A percentile compares a stretch with the other conserved stretches of the same genome.
These are phyloP conservation scores for Dasypogon diadema DNA, from an alignment of 2,888 invertebrate genomes.

Conservation along the genomic window DNA sequence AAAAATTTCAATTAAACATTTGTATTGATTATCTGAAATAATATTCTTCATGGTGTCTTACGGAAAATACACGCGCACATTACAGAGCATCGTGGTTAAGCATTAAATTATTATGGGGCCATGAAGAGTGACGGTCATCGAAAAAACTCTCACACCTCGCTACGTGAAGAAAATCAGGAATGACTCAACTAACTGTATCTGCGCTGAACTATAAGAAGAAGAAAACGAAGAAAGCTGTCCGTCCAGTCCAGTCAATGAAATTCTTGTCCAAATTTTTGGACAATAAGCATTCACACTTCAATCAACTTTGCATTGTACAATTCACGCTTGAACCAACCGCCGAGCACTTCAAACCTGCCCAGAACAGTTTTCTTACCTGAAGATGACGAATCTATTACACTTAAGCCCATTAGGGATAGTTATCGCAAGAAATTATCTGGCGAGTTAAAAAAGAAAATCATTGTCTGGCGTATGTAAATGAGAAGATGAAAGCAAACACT, in stretches of 20 bases:
- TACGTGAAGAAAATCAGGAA: background rate
- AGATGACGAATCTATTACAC: too few relatives aligned
- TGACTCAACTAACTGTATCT: background rate
- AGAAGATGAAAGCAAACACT: background rate
- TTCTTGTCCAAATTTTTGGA: slow-evolving; percentile 15
- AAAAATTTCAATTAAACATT: too few relatives aligned
- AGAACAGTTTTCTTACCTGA: background rate
- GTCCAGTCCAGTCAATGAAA: slow-evolving; percentile 31
- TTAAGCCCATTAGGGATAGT: background rate
- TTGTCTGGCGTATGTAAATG: too few relatives aligned
- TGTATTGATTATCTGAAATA: too few relatives aligned
- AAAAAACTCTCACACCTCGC: background rate
- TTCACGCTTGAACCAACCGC: background rate
- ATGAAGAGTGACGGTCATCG: too few relatives aligned
- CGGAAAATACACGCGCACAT: too few relatives aligned
- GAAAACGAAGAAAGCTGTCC: background rate
- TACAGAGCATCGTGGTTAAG: too few relatives aligned
- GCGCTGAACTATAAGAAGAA: background rate
- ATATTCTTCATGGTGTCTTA: too few relatives aligned
- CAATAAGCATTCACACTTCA: background rate
- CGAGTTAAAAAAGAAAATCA: background rate
- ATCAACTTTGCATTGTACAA: background rate
- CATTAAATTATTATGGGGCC: too few relatives aligned
- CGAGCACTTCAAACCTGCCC: background rate
- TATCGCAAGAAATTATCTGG: background rate